Base-by-base conservation (phyloP, 2,797 vertebrate genomes). In the Apogon hyalosoma region DNA sequence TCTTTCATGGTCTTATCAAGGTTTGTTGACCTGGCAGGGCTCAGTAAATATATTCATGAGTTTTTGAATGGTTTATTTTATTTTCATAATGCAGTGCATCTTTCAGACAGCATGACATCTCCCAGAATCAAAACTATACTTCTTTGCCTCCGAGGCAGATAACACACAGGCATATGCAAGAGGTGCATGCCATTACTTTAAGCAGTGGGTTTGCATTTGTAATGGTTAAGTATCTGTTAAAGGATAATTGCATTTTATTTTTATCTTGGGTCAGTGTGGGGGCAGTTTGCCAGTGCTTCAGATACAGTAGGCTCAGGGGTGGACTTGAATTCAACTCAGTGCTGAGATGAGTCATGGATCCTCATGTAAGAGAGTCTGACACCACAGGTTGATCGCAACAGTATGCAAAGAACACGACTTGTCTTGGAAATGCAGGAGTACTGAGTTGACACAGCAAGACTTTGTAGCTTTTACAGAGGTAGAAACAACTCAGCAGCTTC, bases 31-130 rank as follows among this genome's bases (percentile, higher is more conserved):
- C 82, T 60, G 75, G 42, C 63, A 60, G 40, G 36, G 52, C 77
- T 69, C 61, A 62, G 60, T 74, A 80, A 87, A 84, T 86, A 74
- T 87, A 88, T 87, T 87, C 87, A 87, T 82, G 84, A 80, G 65
- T 65, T 75, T 86, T 49, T 71, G 31, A 83, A 78, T 76, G 66
- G 53, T 80, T 81, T 77, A 69, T 75, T 79, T 75, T 74, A 75
- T 75, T 85, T 81, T 72, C 64, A 74, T 73, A 61, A 62, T 41
- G 52, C 56, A 24, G 54, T 57, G 50, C 72, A 70, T 83, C 69
- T 75, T 57, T 79, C 65, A 73, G 70, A 76, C 67, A 50, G 64
- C 54, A 52, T 41, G 70, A 47, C 74, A 81, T 73, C 61, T 71
- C 58, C 19, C 12, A 42, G 69, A 81, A 61, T 87, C 73, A 75